Base-by-base conservation (phyloP, 2,888 invertebrate species). In the Hermaeophaga mercurialis region DNA sequence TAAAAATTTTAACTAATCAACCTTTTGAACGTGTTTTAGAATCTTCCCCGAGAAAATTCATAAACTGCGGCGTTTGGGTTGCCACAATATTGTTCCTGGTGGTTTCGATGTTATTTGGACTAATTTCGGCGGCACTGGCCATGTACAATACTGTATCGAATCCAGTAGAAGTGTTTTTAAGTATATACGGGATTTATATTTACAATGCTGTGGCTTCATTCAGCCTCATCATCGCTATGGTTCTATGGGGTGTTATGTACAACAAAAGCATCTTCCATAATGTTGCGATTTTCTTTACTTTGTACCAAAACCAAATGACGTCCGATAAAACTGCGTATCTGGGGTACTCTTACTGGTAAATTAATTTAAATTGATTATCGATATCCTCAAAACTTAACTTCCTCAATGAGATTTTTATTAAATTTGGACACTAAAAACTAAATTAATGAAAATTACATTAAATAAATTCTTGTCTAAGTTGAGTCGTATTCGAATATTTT, bases 121-220 rank as follows among this genome's bases (percentile, higher is more conserved):
- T 81, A 44, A 62, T 80, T 11, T 74, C 80, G 1, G 73, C 80
- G 8, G 72, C 78, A 1, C 80, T 86, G 68, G 79, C 84, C 9
- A 69, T 84, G 7, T 80, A 83, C 69, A 87, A 87, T 71, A 79
- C 83, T 1, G 79, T 81, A 31, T 79, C 80, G 8, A 84, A 82
- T 68, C 86, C 86, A 1, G 78, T 84, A 3, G 82, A 85, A 72
- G 79, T 80, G 1, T 79, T 81, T 57, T 80, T 82, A 15, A 84
- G 83, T 41, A 78, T 84, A 36, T 77, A 79, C 54, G 85, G 86
- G 1, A 75, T 87, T 7, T 85, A 82, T 66, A 70, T 84, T 9
- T 86, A 85, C 81, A 85, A 86, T 69, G 77, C 75, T 3, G 65
- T 82, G 19, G 83, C 84, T 17, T 68, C 71, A 14, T 64, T 63